Base-by-base conservation (phyloP, 64 coral and sea anemone species). In the Actinia equina region DNA sequence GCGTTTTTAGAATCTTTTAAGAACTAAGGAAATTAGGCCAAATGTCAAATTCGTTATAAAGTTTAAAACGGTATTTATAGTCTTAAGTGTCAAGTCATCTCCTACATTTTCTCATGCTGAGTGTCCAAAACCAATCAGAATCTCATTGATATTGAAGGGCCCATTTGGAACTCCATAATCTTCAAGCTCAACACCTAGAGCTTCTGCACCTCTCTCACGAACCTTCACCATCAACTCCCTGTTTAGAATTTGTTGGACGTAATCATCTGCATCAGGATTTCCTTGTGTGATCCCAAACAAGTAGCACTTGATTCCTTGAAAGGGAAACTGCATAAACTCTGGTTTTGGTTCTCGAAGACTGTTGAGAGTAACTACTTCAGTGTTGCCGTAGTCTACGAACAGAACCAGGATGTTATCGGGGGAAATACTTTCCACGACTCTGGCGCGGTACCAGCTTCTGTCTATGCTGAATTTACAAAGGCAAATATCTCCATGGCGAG, bases 381-480 rank as follows among this genome's bases (percentile, higher is more conserved):
- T 54, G 77, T 91, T 86, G 3, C 89, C 89, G 63, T 86, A 91
- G 57, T 91, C 89, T 52, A 91, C 58, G 56, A 58, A 91, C 14
- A 79, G 89, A 42, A 91, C 89, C 46, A 17, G 4, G 45, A 86
- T 58, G 49, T 80, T 45, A 56, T 58, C 52, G 10, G 82, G 25
- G 70, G 65, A 15, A 19, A 30, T 57, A 27, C 69, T 84, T 79
- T 91, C 82, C 19, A 91, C n/a, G 49, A 91, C 89, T 19, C 71
- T 64, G 46, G 89, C 89, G 30, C 89, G 83, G 30, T 91, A 91
- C 89, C 89, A 91, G 9, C 16, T 85, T 13, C 42, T 41, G 59
- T 91, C 89, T 74, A 77, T 58, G 37, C 52, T 86, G 52, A 91
- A 91, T 42, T 85, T 82, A 25, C 65, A 81, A 60, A 65, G 79